Conservation (phyloP, 2,113 vertebrate genomes). For the Lynx canadensis region DNA sequence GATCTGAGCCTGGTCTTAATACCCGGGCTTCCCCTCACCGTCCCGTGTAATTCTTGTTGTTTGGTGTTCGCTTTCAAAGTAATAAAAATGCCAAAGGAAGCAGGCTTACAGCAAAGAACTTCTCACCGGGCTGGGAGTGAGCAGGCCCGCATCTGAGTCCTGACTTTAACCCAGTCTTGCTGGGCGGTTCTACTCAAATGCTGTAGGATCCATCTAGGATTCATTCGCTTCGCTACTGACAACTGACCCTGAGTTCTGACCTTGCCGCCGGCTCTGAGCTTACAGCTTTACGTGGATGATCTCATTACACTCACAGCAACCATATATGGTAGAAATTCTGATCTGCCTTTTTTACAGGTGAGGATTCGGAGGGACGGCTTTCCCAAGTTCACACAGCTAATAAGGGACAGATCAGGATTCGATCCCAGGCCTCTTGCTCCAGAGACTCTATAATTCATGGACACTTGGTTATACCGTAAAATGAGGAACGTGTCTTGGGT, state of each 20-base stretch:
- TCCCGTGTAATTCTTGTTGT: not conserved
- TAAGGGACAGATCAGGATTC: not conserved
- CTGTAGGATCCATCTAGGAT: not conserved
- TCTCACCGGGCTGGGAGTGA: not conserved
- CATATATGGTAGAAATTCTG: too few species aligned
- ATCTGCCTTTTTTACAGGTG: not conserved
- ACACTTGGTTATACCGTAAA: not conserved
- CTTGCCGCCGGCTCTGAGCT: not conserved
- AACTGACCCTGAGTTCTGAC: not conserved
- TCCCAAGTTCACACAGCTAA: not conserved
- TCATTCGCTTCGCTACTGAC: not conserved
- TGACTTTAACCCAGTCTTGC: not conserved
- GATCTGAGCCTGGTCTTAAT: not conserved
- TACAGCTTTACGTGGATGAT: not conserved
- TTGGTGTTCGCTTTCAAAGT: not conserved
- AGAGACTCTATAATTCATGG: not conserved
- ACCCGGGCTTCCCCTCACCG: not conserved
- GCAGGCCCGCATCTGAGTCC: not conserved
- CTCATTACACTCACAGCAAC: not conserved
- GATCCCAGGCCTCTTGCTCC: not conserved
- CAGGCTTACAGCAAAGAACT: not conserved
- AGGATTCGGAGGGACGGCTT: not conserved
- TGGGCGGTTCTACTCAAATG: not conserved
- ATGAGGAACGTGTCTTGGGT: not conserved
- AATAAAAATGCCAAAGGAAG: not conserved